Evolutionary conservation across 2,888 invertebrate genomes (phyloP).

Genomic region (Ophion ellenae): DNA sequence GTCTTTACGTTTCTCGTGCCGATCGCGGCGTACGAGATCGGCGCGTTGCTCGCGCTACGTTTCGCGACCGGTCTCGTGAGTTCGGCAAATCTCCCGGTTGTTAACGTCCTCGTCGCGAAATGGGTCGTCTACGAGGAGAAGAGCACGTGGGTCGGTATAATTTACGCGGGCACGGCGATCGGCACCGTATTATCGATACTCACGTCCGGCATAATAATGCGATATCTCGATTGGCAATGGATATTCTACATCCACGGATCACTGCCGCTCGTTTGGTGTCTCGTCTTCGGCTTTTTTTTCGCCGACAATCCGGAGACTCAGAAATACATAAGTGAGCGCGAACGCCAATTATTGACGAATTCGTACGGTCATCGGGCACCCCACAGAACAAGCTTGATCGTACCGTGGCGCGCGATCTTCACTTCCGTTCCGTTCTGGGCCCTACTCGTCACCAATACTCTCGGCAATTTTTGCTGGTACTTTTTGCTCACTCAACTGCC

Average conservation of each 20-base stretch:
- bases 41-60: slow-evolving; percentile 72
- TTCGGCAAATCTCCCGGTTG: slow-evolving; percentile 80
- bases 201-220: slow-evolving; percentile 78
- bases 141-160: slow-evolving; percentile 80
- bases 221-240: slow-evolving; percentile 76
- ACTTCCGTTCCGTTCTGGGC: slow-evolving; percentile 84
- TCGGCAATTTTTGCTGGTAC: slow-evolving; percentile 85
- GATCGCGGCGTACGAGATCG: slow-evolving; percentile 66
- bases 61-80: slow-evolving; percentile 79
- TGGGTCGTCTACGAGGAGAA: slow-evolving; percentile 82
- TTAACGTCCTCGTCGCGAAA: slow-evolving; percentile 80
- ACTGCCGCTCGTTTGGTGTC: slow-evolving; percentile 79
- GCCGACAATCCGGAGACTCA: slow-evolving; percentile 82
- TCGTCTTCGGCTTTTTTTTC: slow-evolving; percentile 76
- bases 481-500: slow-evolving; percentile 85
- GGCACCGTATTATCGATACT: slow-evolving; percentile 82
- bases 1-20: slow-evolving; percentile 79
- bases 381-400: slow-evolving; percentile 49
- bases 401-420: slow-evolving; percentile 84
- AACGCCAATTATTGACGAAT: slow-evolving; percentile 78
- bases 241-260: slow-evolving; percentile 81
- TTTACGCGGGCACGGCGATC: slow-evolving; percentile 80
- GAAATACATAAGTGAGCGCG: slow-evolving; percentile 80
- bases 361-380: slow-evolving; percentile 79
- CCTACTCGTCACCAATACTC: slow-evolving; percentile 82